A percentile compares a stretch with the other conserved stretches of the same genome.
phyloP scores from a whole-genome alignment of 2,888 invertebrate species.

The Drosophila phalerata region DNA sequence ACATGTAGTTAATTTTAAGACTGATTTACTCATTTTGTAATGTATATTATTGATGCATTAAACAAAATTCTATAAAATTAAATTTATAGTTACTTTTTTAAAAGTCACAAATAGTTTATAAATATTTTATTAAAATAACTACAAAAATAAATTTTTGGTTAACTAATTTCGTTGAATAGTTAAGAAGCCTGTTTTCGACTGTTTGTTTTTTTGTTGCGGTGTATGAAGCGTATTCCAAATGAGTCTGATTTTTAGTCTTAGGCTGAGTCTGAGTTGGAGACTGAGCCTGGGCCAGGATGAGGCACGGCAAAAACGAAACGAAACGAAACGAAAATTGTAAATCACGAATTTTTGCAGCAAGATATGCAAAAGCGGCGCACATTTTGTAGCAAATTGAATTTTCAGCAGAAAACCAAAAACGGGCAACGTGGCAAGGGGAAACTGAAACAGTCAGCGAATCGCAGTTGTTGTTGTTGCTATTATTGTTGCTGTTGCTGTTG shows the following conservation, averaged over 20 bases:
- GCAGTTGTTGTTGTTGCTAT: conserved; percentile 32
- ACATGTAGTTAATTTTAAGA: too few relatives aligned
- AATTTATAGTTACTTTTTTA: too few relatives aligned
- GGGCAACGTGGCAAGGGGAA: conserved; percentile 20
- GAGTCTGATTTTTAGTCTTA: conserved; percentile 31
- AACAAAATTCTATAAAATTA: too few relatives aligned
- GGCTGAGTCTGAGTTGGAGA: conserved; percentile 4
- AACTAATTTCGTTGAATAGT: neutral
- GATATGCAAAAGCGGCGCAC: conserved; percentile 81
- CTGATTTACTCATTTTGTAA: too few relatives aligned
- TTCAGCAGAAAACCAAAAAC: conserved; percentile 75
- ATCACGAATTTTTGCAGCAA: conserved; percentile 80
- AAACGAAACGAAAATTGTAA: conserved; percentile 77
- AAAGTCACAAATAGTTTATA: too few relatives aligned
- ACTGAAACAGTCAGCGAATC: conserved; percentile 25
- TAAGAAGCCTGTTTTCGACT: neutral
- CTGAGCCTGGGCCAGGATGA: conserved; percentile 54
- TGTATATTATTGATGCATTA: too few relatives aligned
- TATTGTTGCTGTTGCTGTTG: conserved; percentile 38
- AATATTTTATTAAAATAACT: too few relatives aligned
- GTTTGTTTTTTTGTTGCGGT: neutral
- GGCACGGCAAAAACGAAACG: conserved; percentile 33
- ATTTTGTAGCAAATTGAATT: conserved; percentile 81
- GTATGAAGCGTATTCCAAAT: conserved; percentile 41
- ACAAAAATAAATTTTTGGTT: too few relatives aligned